These are phyloP conservation scores for Passerina amoena DNA, from an alignment of 2,113 vertebrate species.

Conservation along the genomic window DNA sequence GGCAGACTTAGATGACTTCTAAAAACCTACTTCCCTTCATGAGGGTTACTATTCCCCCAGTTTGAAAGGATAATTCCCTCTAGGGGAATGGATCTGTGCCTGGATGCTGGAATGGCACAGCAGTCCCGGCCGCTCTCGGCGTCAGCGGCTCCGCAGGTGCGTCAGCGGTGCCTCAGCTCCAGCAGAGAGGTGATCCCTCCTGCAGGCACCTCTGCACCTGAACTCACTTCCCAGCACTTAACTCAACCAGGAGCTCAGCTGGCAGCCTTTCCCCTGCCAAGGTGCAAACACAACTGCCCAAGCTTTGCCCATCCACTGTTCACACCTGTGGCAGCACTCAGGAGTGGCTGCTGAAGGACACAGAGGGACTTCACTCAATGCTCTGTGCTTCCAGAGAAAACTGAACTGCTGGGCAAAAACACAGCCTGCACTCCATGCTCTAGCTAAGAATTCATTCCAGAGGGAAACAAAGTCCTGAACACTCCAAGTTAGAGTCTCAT, in stretches of 20 bases:
- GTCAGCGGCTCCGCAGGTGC: not conserved
- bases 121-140: fast-evolving
- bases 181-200: not conserved
- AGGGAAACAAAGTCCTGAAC: not conserved
- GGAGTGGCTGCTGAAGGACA: not conserved
- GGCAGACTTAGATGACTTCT: not conserved
- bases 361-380: not conserved
- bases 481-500: not conserved
- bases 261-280: not conserved
- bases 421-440: not conserved
- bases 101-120: not conserved
- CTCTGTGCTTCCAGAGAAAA: not conserved
- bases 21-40: not conserved
- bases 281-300: not conserved
- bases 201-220: not conserved
- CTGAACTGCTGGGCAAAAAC: not conserved
- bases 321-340: not conserved
- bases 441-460: not conserved
- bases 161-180: not conserved
- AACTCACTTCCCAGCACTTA: not conserved
- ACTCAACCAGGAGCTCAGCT: not conserved
- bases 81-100: not conserved
- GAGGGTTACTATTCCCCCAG: not conserved
- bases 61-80: not conserved
- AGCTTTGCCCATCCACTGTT: not conserved